Evolutionary conservation across 2,888 invertebrate genomes (phyloP).

Genomic region (Nineta flava): DNA sequence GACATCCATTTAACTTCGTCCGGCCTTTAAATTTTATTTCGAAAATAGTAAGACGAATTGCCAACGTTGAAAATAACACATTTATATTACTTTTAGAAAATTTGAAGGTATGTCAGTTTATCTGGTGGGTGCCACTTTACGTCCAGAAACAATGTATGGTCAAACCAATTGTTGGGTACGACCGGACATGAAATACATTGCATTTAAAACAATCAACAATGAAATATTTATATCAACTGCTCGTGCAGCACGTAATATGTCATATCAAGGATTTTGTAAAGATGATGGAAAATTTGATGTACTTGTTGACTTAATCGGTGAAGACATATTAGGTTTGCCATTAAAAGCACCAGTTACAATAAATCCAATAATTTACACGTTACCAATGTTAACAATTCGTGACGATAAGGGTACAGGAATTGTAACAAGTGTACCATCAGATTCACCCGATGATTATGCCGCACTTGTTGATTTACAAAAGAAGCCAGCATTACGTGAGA

Average conservation of each 20-base stretch:
- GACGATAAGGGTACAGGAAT: constrained; percentile 97
- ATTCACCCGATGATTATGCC: constrained; percentile 97
- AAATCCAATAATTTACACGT: constrained; percentile 72
- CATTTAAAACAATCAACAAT: constrained; percentile 51
- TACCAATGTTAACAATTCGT: constrained; percentile 96
- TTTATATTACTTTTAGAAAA: constrained; percentile 35
- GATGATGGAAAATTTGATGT: constrained; percentile 63
- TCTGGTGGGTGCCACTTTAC: constrained; percentile 91
- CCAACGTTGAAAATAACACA: no score
- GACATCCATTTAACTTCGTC: no score
- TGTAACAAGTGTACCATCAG: constrained; percentile 96
- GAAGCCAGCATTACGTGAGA: constrained; percentile 81
- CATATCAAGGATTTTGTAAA: constrained; percentile 80
- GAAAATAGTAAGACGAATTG: no score
- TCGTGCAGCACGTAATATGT: constrained; percentile 88
- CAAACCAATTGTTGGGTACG: constrained; percentile 98
- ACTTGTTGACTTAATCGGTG: constrained; percentile 51
- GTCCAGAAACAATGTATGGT: constrained; percentile 99
- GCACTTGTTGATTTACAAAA: constrained; percentile 90
- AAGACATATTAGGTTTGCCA: constrained; percentile 69
- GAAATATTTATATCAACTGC: constrained; percentile 79
- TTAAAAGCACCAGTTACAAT: constrained; percentile 71
- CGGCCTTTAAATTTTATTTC: no score
- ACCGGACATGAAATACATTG: constrained; percentile 88
- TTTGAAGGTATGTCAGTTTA: constrained; percentile 44